Conservation (phyloP, 2,113 vertebrate species). For the Triplophysa siluroides region DNA sequence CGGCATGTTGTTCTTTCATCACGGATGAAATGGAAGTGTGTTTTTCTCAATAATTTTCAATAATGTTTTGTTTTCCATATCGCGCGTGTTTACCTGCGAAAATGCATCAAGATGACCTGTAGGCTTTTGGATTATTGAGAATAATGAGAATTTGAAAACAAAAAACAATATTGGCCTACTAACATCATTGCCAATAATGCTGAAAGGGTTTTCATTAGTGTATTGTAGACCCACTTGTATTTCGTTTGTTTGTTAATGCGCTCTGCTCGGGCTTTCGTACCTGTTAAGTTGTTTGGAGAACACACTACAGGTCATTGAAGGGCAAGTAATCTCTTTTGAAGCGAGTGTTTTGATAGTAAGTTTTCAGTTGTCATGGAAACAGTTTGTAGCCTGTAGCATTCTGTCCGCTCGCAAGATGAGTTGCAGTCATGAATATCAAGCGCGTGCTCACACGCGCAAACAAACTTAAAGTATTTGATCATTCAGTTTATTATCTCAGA, state of each 20-base stretch:
- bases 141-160: neutral
- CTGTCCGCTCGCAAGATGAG: neutral
- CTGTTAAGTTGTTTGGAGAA: neutral
- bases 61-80: too few species aligned
- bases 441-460: neutral
- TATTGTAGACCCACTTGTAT: neutral
- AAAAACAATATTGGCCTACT: neutral
- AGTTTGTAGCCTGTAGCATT: slow-evolving; percentile 7
- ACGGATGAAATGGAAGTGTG: neutral
- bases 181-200: neutral
- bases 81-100: neutral
- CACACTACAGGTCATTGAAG: neutral
- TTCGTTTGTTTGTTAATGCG: neutral
- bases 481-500: too few species aligned
- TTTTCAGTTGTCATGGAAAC: slow-evolving; percentile 10
- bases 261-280: neutral
- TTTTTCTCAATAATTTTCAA: too few species aligned
- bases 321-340: neutral
- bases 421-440: too few species aligned
- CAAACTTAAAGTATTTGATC: neutral
- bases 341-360: neutral
- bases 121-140: slow-evolving; percentile 1
- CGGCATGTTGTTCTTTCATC: neutral
- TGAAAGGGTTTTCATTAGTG: slow-evolving; percentile 35
- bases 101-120: neutral